A percentile compares a stretch with the other conserved stretches of the same genome.
Evolutionary conservation across 2,113 vertebrate species (phyloP).

Genomic region (Canis aureus): DNA sequence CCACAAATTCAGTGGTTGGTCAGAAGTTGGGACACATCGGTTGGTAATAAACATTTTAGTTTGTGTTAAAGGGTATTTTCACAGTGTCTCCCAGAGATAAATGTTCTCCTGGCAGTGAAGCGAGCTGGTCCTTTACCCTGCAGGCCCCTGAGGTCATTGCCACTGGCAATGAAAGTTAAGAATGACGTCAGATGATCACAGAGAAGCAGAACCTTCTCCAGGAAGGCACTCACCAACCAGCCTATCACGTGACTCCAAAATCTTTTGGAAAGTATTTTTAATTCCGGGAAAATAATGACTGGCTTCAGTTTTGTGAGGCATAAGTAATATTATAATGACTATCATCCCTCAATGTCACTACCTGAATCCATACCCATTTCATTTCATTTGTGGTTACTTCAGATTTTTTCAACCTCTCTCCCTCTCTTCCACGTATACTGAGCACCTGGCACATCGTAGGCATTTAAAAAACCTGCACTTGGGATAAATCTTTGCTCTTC

Average conservation of each 20-base stretch:
- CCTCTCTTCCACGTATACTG: neutral
- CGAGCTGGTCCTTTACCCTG: neutral
- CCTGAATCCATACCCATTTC: neutral
- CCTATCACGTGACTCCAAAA: slow-evolving; percentile 1
- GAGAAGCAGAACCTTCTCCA: neutral
- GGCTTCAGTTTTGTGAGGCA: neutral
- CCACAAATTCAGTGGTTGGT: neutral
- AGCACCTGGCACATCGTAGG: neutral
- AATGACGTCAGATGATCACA: neutral
- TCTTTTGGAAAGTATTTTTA: slow-evolving; percentile 29
- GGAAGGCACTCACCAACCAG: neutral
- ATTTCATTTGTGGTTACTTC: neutral
- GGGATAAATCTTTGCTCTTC: neutral
- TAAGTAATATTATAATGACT: neutral
- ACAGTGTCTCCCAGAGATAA: neutral
- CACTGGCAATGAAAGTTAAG: neutral
- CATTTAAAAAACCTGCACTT: neutral
- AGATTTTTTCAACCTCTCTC: neutral
- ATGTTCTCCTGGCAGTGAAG: neutral
- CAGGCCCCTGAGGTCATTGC: neutral
- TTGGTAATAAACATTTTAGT: neutral
- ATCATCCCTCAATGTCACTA: neutral
- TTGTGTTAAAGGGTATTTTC: neutral
- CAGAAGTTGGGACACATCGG: neutral
- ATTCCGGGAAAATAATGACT: neutral